These are phyloP conservation scores for Palaemon carinicauda DNA, from an alignment of 1,140 invertebrate genomes.

Conservation along the genomic window DNA sequence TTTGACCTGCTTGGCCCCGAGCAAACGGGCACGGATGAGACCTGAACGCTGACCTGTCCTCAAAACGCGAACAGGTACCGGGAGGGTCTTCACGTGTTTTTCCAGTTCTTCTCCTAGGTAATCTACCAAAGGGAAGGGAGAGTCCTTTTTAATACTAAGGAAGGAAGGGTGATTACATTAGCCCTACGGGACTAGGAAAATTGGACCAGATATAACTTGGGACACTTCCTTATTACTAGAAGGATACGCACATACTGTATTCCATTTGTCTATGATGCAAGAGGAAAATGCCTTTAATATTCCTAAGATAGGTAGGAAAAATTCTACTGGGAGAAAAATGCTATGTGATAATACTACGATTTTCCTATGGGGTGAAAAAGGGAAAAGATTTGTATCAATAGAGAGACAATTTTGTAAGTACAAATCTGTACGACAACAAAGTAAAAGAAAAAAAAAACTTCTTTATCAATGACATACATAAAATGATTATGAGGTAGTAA, in stretches of 20 bases:
- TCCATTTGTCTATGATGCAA: too few relatives aligned
- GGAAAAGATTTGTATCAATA: background rate
- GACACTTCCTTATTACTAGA: background rate
- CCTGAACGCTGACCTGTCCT: constrained; percentile 90
- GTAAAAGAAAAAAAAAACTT: too few relatives aligned
- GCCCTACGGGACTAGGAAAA: background rate
- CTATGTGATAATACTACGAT: background rate
- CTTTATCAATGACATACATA: too few relatives aligned
- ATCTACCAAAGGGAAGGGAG: constrained; percentile 69
- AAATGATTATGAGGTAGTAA: too few relatives aligned
- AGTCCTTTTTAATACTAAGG: background rate
- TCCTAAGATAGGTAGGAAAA: too few relatives aligned
- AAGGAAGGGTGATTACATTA: too few relatives aligned
- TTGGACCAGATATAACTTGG: background rate
- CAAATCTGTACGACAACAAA: too few relatives aligned
- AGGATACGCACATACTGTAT: background rate
- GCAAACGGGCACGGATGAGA: constrained; percentile 88
- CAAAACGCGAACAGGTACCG: constrained; percentile 83
- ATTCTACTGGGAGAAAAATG: too few relatives aligned
- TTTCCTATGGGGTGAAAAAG: background rate
- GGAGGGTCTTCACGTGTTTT: constrained; percentile 85
- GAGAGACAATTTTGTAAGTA: too few relatives aligned
- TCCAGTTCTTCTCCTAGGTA: constrained; percentile 89
- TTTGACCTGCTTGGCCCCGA: constrained; percentile 89
- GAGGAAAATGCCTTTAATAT: too few relatives aligned